Percentiles rank a stretch among this genome's conserved stretches.
Evolutionary conservation across 2,113 vertebrate species (phyloP).

Genomic region (Oncorhynchus mykiss): DNA sequence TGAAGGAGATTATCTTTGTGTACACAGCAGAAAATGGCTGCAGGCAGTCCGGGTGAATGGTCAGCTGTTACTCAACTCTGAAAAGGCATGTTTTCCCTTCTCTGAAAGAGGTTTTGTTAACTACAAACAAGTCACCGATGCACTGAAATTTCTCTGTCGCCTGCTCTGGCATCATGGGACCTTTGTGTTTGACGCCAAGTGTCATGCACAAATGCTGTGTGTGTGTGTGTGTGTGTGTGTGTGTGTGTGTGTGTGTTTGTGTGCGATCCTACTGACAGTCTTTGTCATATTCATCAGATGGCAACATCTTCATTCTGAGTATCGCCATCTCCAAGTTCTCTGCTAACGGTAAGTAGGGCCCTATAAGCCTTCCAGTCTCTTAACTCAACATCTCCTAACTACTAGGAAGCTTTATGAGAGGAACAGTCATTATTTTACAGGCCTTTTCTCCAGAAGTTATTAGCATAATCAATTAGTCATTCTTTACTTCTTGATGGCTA

Average conservation of each 20-base stretch:
- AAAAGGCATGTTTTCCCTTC: slow-evolving; percentile 82
- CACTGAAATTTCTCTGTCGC: background rate
- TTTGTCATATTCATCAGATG: slow-evolving; percentile 80
- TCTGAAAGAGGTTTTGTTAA: background rate
- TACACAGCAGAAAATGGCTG: slow-evolving; percentile 89
- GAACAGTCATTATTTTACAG: no score
- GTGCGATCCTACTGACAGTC: slow-evolving; percentile 29
- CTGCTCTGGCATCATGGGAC: background rate
- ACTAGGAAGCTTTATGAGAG: no score
- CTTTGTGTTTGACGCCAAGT: background rate
- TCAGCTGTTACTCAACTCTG: slow-evolving; percentile 94
- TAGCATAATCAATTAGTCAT: no score
- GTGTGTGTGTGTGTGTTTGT: no score
- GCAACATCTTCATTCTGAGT: slow-evolving; percentile 91
- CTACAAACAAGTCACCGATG: background rate
- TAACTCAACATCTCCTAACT: no score
- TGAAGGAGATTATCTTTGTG: background rate
- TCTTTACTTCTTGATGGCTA: background rate
- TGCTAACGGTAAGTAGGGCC: slow-evolving; percentile 83
- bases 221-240: slow-evolving; percentile 2
- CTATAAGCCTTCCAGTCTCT: slow-evolving; percentile 10
- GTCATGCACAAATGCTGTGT: background rate
- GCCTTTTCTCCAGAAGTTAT: no score
- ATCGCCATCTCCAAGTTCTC: slow-evolving; percentile 93
- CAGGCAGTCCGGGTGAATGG: slow-evolving; percentile 93